phyloP scores from a whole-genome alignment of 92 coral and sea anemone species.

The Metridium senile region DNA sequence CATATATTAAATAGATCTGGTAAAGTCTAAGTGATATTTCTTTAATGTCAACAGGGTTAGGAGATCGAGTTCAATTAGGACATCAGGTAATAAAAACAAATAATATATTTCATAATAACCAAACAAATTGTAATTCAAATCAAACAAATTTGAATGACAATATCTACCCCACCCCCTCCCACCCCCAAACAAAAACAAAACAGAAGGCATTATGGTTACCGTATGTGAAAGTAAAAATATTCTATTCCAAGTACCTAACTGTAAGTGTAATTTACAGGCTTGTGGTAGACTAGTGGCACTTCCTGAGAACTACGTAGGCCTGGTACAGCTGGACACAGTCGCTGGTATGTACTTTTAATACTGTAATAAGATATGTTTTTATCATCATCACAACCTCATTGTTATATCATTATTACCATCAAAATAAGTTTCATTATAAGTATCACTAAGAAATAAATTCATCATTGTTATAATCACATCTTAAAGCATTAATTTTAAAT shows the following conservation, averaged over 20 bases:
- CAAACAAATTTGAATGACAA: no score
- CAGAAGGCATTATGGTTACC: no score
- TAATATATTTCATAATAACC: not conserved
- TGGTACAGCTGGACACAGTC: conserved; percentile 74
- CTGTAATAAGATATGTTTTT: not conserved
- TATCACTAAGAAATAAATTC: no score
- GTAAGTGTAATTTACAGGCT: conserved; percentile 32
- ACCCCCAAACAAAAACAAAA: no score
- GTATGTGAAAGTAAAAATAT: not conserved
- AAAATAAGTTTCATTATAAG: no score
- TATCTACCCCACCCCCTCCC: no score
- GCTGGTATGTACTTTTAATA: conserved; percentile 56
- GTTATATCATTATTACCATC: no score
- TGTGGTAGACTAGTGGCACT: conserved; percentile 84
- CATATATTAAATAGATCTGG: no score
- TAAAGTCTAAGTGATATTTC: not conserved
- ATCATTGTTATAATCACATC: no score
- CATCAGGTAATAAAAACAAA: conserved; percentile 69
- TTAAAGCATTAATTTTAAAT: no score
- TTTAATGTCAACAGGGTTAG: conserved; percentile 52
- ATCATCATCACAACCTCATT: not conserved
- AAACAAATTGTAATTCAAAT: no score
- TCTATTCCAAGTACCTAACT: not conserved
- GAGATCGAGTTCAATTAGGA: conserved; percentile 80
- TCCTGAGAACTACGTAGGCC: conserved; percentile 81